Evolutionary conservation across 2,888 invertebrate genomes (phyloP), one percentile per base, ranked within the genome.

Genomic region (Orthonychiurus folsomi): DNA sequence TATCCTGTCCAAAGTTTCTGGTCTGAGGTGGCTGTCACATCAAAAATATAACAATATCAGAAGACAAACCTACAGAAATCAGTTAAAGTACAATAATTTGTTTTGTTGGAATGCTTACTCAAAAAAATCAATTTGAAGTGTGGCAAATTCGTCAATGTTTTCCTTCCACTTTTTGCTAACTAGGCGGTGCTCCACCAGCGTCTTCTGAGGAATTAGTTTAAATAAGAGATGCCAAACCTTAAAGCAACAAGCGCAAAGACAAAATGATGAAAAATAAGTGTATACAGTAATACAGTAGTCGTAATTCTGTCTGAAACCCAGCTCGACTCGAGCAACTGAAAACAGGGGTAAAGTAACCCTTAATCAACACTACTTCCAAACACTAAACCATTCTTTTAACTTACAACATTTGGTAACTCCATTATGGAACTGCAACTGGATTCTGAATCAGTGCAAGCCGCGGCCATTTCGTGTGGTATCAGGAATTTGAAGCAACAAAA

Each of bases 221-320:
- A 71, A 63, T 18, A 71, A 64, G 5, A 55, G 57, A 12, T 61
- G 61, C 69, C 69, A 70, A 53, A 71, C 58, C 71, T 71, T 27
- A 18, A 61, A 55, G 25, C 27, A 25, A 50, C n/a, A n/a, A n/a
- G n/a, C n/a, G n/a, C n/a, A n/a, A n/a, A n/a, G n/a, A n/a, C n/a
- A n/a, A n/a, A n/a, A n/a, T n/a, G n/a, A n/a, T n/a, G n/a, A n/a
- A n/a, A n/a, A n/a, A n/a, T n/a, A n/a, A n/a, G n/a, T n/a, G n/a
- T n/a, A n/a, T n/a, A n/a, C n/a, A n/a, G n/a, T n/a, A n/a, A n/a
- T n/a, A n/a, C n/a, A n/a, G 50, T 26, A 20, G 3, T 50, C n/a
- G 5, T 9, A 55, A 55, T 37, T 15, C 37, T 37, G 5, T 37
- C 15, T 9, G 15, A 37, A 37, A 37, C 15, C 5, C 37, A 37